Base-by-base conservation (phyloP, 2,888 invertebrate species). In the Lepidocyrtinus sp. region DNA sequence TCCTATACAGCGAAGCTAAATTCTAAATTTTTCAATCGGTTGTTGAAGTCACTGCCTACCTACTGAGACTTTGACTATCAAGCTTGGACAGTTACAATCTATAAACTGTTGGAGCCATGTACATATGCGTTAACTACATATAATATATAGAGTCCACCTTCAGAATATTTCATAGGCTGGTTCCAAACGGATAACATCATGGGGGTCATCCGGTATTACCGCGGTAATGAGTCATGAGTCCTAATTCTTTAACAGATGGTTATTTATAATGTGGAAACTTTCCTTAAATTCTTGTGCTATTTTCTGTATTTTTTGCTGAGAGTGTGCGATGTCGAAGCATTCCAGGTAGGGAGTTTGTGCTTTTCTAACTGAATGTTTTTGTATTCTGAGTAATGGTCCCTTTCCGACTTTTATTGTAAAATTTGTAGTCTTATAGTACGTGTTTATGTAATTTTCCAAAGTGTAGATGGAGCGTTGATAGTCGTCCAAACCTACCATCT, bases 311-410 rank as follows among this genome's bases (percentile, higher is more conserved):
- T 15, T 50, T 36, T 36, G 59, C n/a, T 50, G 26, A 55, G 70
- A 70, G 76, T 70, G 7, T 72, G 77, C 71, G 77, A 77, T 71
- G 59, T 62, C 67, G 62, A 77, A 64, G 76, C 36, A 65, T 70
- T 76, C 59, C 65, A 70, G 61, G 67, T n/a, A 50, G 17, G 2
- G 17, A 50, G 15, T 50, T 17, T 65, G n/a, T 69, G 64, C 63
- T 7, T 50, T 7, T 50, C 15, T 2, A 36, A 7, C 17, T 12
- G n/a, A 64, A 50, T 25, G 59, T 70, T 68, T 45, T 25, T 36
- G 5, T 26, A 69, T 45, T 46, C 15, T 67, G 45, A 46, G 59
- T 45, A 15, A 71, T 77, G 77, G 77, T 77, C 77, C 77, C 77
- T 27, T 71, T 26, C 12, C 46, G 61, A 70, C 36, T 50, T 50